Percentiles rank a stretch among this genome's conserved stretches.
Conservation (phyloP, 2,113 vertebrate genomes). For the Pseudopipra pipra region DNA sequence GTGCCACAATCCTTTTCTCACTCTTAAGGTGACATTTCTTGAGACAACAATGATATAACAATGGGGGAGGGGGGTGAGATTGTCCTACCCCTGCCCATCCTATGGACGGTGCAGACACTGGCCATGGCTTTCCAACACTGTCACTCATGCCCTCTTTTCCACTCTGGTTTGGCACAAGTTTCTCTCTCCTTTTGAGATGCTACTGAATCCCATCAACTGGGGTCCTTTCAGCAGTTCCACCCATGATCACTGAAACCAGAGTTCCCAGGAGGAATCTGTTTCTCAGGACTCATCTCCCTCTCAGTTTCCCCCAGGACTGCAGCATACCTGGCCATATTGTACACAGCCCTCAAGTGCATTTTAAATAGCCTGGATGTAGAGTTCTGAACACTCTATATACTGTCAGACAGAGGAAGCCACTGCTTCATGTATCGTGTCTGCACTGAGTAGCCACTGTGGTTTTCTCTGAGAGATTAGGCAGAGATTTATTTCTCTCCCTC, state of each 20-base stretch:
- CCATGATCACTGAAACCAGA: neutral
- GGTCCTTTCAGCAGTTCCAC: neutral
- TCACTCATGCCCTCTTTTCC: neutral
- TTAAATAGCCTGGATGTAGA: neutral
- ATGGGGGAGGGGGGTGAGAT: neutral
- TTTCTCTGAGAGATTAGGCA: conserved; percentile 1
- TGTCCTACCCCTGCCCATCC: neutral
- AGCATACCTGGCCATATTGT: neutral
- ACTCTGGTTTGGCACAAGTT: neutral
- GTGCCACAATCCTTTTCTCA: neutral
- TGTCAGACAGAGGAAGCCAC: neutral
- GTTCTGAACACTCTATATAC: neutral
- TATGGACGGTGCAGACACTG: neutral
- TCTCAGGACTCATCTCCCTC: neutral
- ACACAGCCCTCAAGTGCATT: neutral
- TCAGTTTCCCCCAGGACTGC: neutral
- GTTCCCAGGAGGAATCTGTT: neutral
- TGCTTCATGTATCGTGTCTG: neutral
- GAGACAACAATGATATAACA: neutral
- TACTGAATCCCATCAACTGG: neutral
- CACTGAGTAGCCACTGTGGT: neutral
- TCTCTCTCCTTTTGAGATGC: neutral
- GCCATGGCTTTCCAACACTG: neutral
- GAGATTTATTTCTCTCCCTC: neutral
- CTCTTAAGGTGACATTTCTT: neutral